Evolutionary conservation across 2,888 invertebrate species (phyloP).

Genomic region (Apomyelois bistriatella): DNA sequence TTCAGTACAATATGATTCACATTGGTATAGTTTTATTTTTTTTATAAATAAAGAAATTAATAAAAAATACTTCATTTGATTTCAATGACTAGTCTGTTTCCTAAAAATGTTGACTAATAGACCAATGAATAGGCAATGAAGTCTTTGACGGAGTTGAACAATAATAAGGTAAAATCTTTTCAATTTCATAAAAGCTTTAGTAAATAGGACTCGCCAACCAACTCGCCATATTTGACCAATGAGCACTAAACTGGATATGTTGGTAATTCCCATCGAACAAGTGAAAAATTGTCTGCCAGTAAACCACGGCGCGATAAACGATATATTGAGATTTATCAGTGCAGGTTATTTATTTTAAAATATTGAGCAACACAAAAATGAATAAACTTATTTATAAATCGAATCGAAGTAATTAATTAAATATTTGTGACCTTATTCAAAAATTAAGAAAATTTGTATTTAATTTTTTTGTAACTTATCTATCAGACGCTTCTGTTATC

Average conservation of each 20-base stretch:
- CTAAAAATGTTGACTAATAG: too few relatives aligned
- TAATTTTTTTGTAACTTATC: too few relatives aligned
- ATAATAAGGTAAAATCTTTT: too few relatives aligned
- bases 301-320: slow-evolving; percentile 33
- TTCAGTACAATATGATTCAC: not conserved
- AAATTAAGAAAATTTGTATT: too few relatives aligned
- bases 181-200: not conserved
- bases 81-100: too few relatives aligned
- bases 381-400: not conserved
- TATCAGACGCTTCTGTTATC: too few relatives aligned
- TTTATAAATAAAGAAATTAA: too few relatives aligned
- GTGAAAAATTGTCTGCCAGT: slow-evolving; percentile 37
- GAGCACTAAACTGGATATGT: slow-evolving; percentile 29
- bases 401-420: too few relatives aligned
- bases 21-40: not conserved
- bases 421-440: too few relatives aligned
- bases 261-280: slow-evolving; percentile 31
- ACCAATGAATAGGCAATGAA: too few relatives aligned
- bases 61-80: too few relatives aligned
- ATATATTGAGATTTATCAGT: slow-evolving; percentile 31
- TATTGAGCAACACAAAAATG: slow-evolving; percentile 8
- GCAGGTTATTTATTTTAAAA: slow-evolving; percentile 24
- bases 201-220: not conserved
- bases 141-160: too few relatives aligned
- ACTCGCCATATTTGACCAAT: not conserved